Evolutionary conservation across 2,888 invertebrate genomes (phyloP), one percentile per base, ranked within the genome.

Genomic region (Silvanus unidentatus): DNA sequence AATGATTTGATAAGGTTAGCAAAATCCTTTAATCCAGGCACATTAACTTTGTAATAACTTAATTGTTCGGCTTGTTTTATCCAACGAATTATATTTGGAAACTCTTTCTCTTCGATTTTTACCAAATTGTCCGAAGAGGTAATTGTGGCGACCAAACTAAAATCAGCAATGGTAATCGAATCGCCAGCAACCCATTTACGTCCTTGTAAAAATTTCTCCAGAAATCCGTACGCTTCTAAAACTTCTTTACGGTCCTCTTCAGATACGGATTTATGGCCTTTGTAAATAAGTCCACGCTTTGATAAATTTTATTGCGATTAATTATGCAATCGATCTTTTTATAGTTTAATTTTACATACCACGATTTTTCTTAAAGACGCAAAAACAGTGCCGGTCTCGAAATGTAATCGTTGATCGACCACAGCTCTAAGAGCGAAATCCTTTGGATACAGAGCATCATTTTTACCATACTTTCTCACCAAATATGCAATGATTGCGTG

Each of bases 101-200:
- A 63, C 62, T 60, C 66, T 2, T 55, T 52, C 9, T 41, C 50
- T 39, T 72, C 48, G 1, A 57, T 49, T 6, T 55, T 54, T 11
- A 54, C 48, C 6, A 57, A 9, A 27, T 50, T 39, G 36, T 66
- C 57, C 14, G 74, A 53, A 1, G 75, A 73, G 14, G 71, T 72
- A 10, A 77, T 55, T 2, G 77, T 75, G 1, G 73, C 48, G 16
- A 55, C 43, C 13, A 52, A 51, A 38, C 58, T 55, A 27, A 59
- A 49, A 45, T 65, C 65, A 15, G 63, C 61, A 16, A 65, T 52
- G 1, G 60, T 60, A 15, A 64, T 27, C 6, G 67, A 59, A 35
- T 77, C 69, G 1, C 73, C 75, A 15, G 77, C 76, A 43, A 76
- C 63, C 63, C 73, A 80, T 30, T 73, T 68, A 1, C 71, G 66